Conservation (phyloP, 2,797 vertebrate species). For the Bradypodion ventrale region DNA sequence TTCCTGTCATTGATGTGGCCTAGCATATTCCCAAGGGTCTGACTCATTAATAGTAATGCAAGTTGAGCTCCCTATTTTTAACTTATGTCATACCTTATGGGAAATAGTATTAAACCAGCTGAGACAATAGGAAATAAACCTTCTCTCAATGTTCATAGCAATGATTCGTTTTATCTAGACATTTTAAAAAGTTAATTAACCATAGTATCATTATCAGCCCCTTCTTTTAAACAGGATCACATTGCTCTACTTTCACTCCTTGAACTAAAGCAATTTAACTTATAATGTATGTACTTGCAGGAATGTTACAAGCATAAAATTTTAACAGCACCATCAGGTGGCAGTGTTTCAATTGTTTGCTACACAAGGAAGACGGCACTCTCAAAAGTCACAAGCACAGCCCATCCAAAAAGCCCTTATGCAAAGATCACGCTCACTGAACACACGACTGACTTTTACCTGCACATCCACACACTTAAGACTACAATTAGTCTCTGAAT, state of each 20-base stretch:
- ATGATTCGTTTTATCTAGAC: not conserved
- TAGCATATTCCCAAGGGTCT: slow-evolving; percentile 48
- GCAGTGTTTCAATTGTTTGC: not conserved
- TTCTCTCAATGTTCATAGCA: not conserved
- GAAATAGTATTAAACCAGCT: not conserved
- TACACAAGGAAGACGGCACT: not conserved
- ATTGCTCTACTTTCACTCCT: not conserved
- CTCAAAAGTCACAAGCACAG: not conserved
- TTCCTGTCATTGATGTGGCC: slow-evolving; percentile 43
- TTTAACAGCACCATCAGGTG: not conserved
- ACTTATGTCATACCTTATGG: not conserved
- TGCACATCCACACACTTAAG: too few species aligned
- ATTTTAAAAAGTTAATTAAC: not conserved
- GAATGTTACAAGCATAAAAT: not conserved
- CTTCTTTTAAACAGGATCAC: not conserved
- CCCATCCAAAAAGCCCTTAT: not conserved
- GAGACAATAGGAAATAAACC: not conserved
- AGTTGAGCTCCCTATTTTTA: slow-evolving; percentile 27
- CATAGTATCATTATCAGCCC: not conserved
- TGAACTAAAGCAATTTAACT: not conserved
- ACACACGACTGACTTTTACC: not conserved
- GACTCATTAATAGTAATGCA: slow-evolving; percentile 54
- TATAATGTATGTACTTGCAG: not conserved
- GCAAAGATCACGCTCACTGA: too few species aligned
- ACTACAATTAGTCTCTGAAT: not conserved